Evolutionary conservation across 2,888 invertebrate genomes (phyloP), one percentile per base, ranked within the genome.

Genomic region (Tiliacea aurago): DNA sequence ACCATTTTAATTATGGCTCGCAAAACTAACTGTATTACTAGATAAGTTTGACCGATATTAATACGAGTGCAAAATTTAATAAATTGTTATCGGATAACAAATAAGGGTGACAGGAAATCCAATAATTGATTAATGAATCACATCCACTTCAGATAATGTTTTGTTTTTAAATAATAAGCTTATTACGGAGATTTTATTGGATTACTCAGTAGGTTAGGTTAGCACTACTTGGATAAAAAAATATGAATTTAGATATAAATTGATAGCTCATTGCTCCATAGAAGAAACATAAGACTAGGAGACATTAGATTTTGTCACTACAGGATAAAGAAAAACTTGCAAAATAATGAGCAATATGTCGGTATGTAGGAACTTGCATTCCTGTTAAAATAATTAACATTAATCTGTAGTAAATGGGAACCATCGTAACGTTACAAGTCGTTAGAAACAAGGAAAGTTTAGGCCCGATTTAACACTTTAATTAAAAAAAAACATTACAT

Each of bases 21-120:
- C 89, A 89, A 86, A 90, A 89, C 88, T 87, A 89, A 91, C 87
- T 87, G 85, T 91, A 93, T 91, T 90, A 87, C 86, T 84, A 90
- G 94, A 94, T 95, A 94, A 93, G 86, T 93, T 85, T 87, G 83
- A 89, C 86, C 87, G 86, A 91, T 94, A 93, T 92, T 91, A 92
- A 91, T 90, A 91, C 86, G 87, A 89, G 87, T 90, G 88, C 91
- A 90, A 93, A 94, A 94, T 93, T 95, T 95, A 95, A 95, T 95
- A 95, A 94, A 91, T 90, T 88, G 82, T 91, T 95, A 95, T 95
- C 95, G 84, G 84, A 91, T 87, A 91, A 87, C 90, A 91, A 93
- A 93, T 91, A 92, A 90, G 89, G 89, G 91, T 88, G 90, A 89
- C 89, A 87, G 86, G 84, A 86, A 88, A 91, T 88, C 88, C 90